These are phyloP conservation scores for Escarpia spicata DNA, from an alignment of 2,888 invertebrate genomes.

Conservation along the genomic window DNA sequence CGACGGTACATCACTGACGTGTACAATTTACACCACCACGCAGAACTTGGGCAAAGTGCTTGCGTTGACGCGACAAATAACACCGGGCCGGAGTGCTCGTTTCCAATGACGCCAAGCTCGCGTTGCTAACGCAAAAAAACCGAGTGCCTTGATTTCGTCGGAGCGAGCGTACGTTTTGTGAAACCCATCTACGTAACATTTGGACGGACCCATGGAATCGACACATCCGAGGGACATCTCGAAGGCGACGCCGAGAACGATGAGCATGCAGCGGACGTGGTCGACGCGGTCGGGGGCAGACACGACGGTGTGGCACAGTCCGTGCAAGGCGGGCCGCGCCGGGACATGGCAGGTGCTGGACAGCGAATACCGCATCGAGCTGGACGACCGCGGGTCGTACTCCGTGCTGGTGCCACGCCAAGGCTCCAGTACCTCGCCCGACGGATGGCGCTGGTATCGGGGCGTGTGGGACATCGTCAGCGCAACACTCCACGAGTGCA, in stretches of 20 bases:
- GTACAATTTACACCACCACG: neutral
- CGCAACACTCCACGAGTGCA: constrained; percentile 13
- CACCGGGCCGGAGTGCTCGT: neutral
- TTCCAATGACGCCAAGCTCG: neutral
- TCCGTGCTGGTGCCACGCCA: neutral
- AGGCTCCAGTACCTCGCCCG: neutral
- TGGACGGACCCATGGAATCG: neutral
- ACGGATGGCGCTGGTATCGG: neutral
- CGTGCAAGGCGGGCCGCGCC: neutral
- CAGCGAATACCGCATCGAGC: neutral
- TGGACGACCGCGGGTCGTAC: neutral
- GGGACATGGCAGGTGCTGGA: neutral
- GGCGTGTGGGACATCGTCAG: neutral
- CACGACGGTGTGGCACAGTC: constrained; percentile 6
- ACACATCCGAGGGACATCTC: neutral
- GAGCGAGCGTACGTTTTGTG: neutral
- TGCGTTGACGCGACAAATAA: neutral
- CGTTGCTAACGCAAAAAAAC: neutral
- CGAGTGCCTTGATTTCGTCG: neutral
- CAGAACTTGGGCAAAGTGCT: neutral
- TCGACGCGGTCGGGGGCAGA: neutral
- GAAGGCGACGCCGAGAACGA: neutral
- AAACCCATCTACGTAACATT: neutral
- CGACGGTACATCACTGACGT: neutral
- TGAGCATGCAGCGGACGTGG: neutral